Evolutionary conservation across 2,113 vertebrate genomes (phyloP), one percentile per base, ranked within the genome.

Genomic region (Perca schrenkii): DNA sequence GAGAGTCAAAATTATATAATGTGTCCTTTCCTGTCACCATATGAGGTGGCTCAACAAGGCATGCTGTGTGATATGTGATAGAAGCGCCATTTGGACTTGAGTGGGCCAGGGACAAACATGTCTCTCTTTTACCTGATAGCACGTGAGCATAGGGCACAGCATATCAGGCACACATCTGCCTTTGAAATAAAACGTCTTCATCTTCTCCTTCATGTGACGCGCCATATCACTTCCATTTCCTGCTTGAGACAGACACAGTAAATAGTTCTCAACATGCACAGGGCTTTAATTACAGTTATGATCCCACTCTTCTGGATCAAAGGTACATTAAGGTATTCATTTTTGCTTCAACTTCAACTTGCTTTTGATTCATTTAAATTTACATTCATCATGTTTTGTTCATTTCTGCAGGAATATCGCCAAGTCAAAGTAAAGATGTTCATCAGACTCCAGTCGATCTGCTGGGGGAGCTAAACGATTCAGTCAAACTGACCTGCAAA

Each of bases 401-500:
- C 7, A 3, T 56, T 31, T 74, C 69, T 49, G 8, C 64, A 89
- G 82, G 74, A 43, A 62, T 62, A 52, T 76, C 68, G 12, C 5
- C 54, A 47, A 66, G 10, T 21, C 46, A 54, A 25, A 66, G 28
- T 11, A 31, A 58, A 21, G n/a, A 50, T 80, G 40, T 67, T 22
- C 6, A 47, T n/a, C 88, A 87, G 78, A 66, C 67, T 76, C 86
- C 82, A 0, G 40, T 22, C 17, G 43, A 85, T 0, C 3, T 78
- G 2, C 31, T 89, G 10, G 43, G 14, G 31, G 21, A 77, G 16
- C 28, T 21, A 31, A 50, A 34, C 11, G 12, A 75, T 1, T 7
- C 21, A 15, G 82, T 74, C 31, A 68, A 80, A 1, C 66, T 92
- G 62, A 54, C 43, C 63, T 90, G 87, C 10, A 83, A 22, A 43